These are phyloP conservation scores for Rhinella marina DNA, from an alignment of 2,797 vertebrate species.

Conservation along the genomic window DNA sequence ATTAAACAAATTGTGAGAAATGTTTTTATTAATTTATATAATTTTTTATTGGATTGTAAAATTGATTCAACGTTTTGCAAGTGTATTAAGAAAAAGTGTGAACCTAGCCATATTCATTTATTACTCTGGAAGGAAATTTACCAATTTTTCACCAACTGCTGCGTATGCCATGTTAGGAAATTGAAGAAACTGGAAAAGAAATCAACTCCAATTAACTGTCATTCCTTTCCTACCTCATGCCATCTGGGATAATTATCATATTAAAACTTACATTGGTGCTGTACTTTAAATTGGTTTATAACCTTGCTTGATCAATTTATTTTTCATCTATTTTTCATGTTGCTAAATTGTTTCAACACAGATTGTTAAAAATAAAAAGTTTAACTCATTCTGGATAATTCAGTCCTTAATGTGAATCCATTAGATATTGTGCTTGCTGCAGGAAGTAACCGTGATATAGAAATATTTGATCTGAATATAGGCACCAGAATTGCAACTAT, in stretches of 20 bases:
- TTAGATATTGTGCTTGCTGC: slow-evolving; percentile 73
- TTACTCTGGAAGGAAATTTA: not conserved
- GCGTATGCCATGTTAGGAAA: not conserved
- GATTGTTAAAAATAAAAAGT: not conserved
- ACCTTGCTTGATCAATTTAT: not conserved
- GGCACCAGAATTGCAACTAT: slow-evolving; percentile 75
- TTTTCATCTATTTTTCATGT: not conserved
- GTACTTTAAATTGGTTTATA: slow-evolving; percentile 23
- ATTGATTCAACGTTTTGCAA: not conserved
- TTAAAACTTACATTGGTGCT: not conserved
- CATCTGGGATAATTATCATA: slow-evolving; percentile 12
- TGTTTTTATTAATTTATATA: not conserved
- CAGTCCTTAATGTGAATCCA: slow-evolving; percentile 17
- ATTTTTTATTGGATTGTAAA: not conserved
- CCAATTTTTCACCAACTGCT: not conserved
- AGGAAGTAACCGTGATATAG: slow-evolving; percentile 81
- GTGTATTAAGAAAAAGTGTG: not conserved
- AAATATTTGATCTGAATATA: slow-evolving; percentile 87
- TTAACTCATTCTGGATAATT: not conserved
- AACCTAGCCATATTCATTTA: slow-evolving; percentile 61
- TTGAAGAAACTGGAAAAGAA: not conserved
- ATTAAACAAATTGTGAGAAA: no score
- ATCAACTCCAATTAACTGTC: slow-evolving; percentile 7
- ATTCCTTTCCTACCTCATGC: not conserved
- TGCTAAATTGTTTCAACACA: not conserved